Evolutionary conservation across 1,140 invertebrate species (phyloP), one percentile per base, ranked within the genome.

Genomic region (Portunus trituberculatus): DNA sequence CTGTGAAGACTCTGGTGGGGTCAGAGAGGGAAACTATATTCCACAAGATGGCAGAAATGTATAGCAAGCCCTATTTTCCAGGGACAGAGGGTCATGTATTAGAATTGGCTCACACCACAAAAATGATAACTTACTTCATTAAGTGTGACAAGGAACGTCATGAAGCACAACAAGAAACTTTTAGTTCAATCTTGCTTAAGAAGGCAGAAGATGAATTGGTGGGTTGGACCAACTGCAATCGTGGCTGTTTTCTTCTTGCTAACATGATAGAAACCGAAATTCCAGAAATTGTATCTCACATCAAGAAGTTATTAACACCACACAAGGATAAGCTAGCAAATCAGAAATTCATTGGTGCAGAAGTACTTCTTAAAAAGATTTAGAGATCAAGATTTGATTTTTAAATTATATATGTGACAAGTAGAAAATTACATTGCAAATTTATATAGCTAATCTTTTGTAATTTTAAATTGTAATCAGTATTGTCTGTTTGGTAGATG

Each of bases 101-200:
- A 14, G 96, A 96, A 25, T 6, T 96, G 20, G 95, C 95, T 39
- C 92, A 94, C 48, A 93, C 89, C 52, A 92, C 92, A 14, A 96
- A 96, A 84, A 95, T 96, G 95, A 12, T 96, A 20, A 95, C 95
- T 4, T 95, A 95, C 83, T 93, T 96, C 7, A 95, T 96, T n/a
- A 93, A 95, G 82, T 96, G 92, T 92, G 96, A 96, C 90, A 92
- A 93, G 52, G 52, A 96, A 16, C 88, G 95, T n/a, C 89, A 94
- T 82, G 87, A 89, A 31, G 82, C 92, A 31, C 28, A 95, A 8
- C 59, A 91, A 16, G 90, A 91, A 4, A 94, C 92, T 28, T 96
- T 95, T 90, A 95, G 94, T 46, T 28, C 89, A 14, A 32, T 93
- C 6, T 59, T 96, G 46, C 20, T 96, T 7, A 92, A 91, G 31